phyloP scores from a whole-genome alignment of 2,797 vertebrate species.

The Chelonia mydas region DNA sequence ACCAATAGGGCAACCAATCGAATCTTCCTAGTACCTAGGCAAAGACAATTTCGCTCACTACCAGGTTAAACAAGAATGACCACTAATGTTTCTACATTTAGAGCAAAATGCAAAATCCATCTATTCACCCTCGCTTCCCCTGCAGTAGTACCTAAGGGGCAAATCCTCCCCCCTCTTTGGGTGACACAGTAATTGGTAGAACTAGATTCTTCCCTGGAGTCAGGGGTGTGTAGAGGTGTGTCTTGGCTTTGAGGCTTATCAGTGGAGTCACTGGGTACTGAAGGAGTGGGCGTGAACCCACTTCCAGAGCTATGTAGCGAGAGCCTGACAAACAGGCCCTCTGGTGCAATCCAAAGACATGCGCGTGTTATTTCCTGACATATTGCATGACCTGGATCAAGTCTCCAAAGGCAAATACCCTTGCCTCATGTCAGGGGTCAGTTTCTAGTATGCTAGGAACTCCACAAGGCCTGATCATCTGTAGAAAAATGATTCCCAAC shows the following conservation, averaged over 20 bases:
- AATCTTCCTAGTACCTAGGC: neutral
- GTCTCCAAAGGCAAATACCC: too few relatives aligned
- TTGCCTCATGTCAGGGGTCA: neutral
- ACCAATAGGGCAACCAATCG: neutral
- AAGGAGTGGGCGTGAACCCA: neutral
- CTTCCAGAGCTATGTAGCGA: too few relatives aligned
- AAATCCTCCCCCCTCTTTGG: neutral
- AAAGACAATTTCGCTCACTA: neutral
- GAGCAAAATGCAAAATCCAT: neutral
- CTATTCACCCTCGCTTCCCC: neutral
- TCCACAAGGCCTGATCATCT: neutral
- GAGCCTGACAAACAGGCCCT: too few relatives aligned
- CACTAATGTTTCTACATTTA: fast-evolving
- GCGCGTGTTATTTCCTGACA: neutral
- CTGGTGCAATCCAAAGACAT: neutral
- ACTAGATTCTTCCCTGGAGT: neutral
- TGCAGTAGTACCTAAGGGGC: neutral
- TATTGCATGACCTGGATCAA: too few relatives aligned
- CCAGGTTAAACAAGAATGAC: neutral
- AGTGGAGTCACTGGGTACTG: neutral
- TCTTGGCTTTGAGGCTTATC: neutral
- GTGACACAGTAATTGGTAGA: neutral
- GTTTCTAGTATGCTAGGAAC: too few relatives aligned
- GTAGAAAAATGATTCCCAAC: neutral
- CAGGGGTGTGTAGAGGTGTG: too few relatives aligned